Conservation (phyloP, 2,113 vertebrate genomes). For the Sturnira hondurensis region DNA sequence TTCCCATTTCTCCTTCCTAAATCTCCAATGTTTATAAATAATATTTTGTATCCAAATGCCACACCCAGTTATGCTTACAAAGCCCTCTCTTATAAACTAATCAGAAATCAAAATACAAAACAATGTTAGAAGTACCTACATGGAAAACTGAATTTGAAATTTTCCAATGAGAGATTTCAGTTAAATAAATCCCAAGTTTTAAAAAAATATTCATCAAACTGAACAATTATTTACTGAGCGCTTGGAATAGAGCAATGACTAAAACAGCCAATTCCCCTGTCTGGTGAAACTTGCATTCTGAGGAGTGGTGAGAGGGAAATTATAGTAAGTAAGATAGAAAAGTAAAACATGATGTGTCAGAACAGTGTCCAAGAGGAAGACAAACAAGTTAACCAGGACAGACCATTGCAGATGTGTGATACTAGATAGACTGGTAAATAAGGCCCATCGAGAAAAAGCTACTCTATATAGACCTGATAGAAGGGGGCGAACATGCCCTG, state of each 20-base stretch:
- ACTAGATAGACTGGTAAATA: neutral
- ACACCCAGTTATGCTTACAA: neutral
- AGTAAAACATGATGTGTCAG: neutral
- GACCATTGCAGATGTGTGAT: neutral
- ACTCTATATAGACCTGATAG: neutral
- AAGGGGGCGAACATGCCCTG: neutral
- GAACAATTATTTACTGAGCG: neutral
- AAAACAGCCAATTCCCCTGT: neutral
- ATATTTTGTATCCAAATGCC: neutral
- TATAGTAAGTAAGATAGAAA: neutral
- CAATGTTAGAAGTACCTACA: neutral
- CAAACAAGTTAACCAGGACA: neutral
- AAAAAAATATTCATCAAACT: neutral
- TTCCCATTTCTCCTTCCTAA: neutral
- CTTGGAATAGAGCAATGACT: neutral
- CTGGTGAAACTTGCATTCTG: neutral
- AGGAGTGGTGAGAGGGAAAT: rapidly evolving
- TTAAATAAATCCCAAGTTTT: neutral
- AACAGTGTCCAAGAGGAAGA: neutral
- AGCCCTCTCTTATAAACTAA: neutral
- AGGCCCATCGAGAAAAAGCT: rapidly evolving
- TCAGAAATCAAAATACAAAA: neutral
- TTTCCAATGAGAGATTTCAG: neutral
- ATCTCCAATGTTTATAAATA: neutral
- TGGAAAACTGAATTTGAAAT: neutral